Evolutionary conservation across 2,113 vertebrate genomes (phyloP).

Genomic region (Etia nguti): DNA sequence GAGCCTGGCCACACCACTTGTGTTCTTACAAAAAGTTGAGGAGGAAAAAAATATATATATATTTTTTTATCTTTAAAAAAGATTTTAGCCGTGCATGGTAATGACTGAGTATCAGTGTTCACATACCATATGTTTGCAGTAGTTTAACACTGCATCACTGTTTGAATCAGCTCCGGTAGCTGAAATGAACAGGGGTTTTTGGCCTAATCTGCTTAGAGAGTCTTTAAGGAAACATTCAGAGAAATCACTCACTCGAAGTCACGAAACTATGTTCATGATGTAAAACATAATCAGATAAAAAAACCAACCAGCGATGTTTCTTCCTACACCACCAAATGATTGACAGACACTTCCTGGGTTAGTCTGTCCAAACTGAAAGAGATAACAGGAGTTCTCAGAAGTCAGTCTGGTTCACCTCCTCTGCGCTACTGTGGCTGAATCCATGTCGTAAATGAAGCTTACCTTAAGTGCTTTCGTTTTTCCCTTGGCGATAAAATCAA

Average conservation of each 20-base stretch:
- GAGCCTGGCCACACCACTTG: slow-evolving; percentile 59
- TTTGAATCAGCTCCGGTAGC: slow-evolving; percentile 80
- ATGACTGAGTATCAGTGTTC: background rate
- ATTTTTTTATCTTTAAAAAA: background rate
- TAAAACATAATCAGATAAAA: background rate
- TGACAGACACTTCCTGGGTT: slow-evolving; percentile 80
- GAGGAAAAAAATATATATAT: background rate
- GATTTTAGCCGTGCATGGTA: background rate
- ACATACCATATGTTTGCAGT: slow-evolving; percentile 85
- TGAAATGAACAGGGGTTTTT: slow-evolving; percentile 78
- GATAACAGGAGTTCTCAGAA: background rate
- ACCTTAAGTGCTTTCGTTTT: slow-evolving; percentile 73
- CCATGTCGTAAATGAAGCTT: slow-evolving; percentile 8
- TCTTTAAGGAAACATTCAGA: slow-evolving; percentile 63
- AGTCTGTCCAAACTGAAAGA: slow-evolving; percentile 81
- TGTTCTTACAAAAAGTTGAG: slow-evolving; percentile 58
- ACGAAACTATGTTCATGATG: background rate
- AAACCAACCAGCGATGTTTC: slow-evolving; percentile 82
- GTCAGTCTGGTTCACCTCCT: background rate
- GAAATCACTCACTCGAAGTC: background rate
- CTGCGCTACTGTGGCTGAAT: background rate
- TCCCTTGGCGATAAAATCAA: slow-evolving; percentile 86
- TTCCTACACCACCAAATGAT: slow-evolving; percentile 85
- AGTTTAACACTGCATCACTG: slow-evolving; percentile 72
- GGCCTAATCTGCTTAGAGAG: slow-evolving; percentile 80